phyloP scores from a whole-genome alignment of 2,113 vertebrate genomes.

The Serinus canaria region DNA sequence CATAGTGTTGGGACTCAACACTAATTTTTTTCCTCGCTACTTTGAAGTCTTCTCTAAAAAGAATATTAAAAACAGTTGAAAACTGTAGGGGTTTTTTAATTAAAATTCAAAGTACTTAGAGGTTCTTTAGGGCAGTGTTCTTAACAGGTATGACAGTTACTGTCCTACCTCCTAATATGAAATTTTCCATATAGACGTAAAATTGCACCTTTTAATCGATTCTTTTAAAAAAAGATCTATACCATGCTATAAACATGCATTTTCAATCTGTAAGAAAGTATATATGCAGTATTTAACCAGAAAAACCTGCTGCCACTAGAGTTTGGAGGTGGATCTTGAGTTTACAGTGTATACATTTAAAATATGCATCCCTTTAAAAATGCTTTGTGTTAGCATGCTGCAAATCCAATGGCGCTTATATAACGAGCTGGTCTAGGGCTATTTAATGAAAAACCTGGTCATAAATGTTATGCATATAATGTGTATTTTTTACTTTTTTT shows the following conservation, averaged over 20 bases:
- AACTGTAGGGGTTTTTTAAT: slow-evolving; percentile 51
- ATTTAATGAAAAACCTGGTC: slow-evolving; percentile 79
- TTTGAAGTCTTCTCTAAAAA: slow-evolving; percentile 42
- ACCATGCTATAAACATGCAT: slow-evolving; percentile 70
- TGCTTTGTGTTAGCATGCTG: slow-evolving; percentile 83
- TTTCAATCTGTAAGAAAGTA: slow-evolving; percentile 75
- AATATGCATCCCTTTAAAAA: slow-evolving; percentile 80
- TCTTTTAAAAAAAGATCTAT: slow-evolving; percentile 61
- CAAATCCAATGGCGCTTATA: slow-evolving; percentile 80
- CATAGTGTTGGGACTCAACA: slow-evolving; percentile 69
- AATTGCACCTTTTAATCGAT: slow-evolving; percentile 70
- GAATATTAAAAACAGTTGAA: slow-evolving; percentile 54
- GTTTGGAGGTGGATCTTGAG: slow-evolving; percentile 74
- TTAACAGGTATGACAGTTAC: slow-evolving; percentile 56
- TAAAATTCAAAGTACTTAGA: slow-evolving; percentile 63
- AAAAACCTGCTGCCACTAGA: slow-evolving; percentile 72
- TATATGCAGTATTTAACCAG: slow-evolving; percentile 80
- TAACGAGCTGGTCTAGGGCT: slow-evolving; percentile 79
- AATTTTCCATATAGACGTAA: slow-evolving; percentile 48
- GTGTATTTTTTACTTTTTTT: slow-evolving; percentile 77
- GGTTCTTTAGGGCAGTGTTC: slow-evolving; percentile 57
- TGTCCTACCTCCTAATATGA: slow-evolving; percentile 41
- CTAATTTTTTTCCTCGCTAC: slow-evolving; percentile 56
- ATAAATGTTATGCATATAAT: slow-evolving; percentile 81
- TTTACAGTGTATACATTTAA: slow-evolving; percentile 82